Evolutionary conservation across 2,888 invertebrate genomes (phyloP), one percentile per base, ranked within the genome.

Genomic region (Polyommatus iphigenia): DNA sequence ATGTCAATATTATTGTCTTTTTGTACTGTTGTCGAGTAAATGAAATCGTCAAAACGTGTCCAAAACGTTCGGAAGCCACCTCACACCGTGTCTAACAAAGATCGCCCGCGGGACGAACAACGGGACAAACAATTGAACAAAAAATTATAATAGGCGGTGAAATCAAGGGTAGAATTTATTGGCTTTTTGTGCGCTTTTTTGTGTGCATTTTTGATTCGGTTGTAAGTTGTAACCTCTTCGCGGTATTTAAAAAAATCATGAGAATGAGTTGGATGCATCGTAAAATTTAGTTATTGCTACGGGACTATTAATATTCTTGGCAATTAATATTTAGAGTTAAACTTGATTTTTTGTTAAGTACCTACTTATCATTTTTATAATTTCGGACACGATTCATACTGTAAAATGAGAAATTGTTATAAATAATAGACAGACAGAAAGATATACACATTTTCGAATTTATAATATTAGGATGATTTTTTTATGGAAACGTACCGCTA

Each of bases 1-100:
- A 72, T 72, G 41, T 72, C 72, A 72, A 72, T 72, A 72, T 72
- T 72, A 75, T 54, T 75, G 75, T 75, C 54, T 24, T 75, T 75
- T 75, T 54, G 75, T 75, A 24, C 10, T 18, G 18, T 54, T 75
- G 54, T 54, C 75, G 50, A 75, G 24, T 24, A 50, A 50, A 75
- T 75, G 50, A 50, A 75, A 75, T 50, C 29, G 75, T 75, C 54
- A 75, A 75, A 73, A 73, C 72, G 73, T 50, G 24, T 73, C 46
- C 20, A 46, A 73, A 75, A 75, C 18, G 50, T 50, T 75, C 75
- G 75, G 75, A 54, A 75, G 75, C 75, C 75, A 75, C 54, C 75
- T 72, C 72, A 75, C 75, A 75, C 75, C 54, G 75, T 50, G 75
- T 8, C 75, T 50, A 24, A 75, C 75, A 75, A 75, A 54, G 75